Conservation (phyloP, 2,888 invertebrate genomes). For the Oasisia sp. region DNA sequence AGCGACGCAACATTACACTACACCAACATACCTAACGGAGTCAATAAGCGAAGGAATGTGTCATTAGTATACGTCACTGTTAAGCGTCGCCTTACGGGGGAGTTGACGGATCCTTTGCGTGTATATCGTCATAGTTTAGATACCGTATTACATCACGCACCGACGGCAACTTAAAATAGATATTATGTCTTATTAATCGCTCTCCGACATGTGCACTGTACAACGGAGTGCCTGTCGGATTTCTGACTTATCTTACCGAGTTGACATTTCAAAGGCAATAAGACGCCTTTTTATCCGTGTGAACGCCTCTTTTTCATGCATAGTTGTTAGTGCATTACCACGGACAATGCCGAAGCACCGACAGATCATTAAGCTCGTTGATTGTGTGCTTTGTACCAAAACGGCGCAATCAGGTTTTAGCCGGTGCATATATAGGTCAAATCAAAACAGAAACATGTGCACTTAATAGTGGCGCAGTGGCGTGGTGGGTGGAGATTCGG, state of each 20-base stretch:
- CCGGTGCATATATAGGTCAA: too few relatives aligned
- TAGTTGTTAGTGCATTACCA: too few relatives aligned
- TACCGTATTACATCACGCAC: background rate
- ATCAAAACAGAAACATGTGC: too few relatives aligned
- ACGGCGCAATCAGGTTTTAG: too few relatives aligned
- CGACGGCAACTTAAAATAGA: background rate
- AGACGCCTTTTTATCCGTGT: too few relatives aligned
- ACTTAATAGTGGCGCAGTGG: too few relatives aligned
- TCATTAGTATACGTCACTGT: background rate
- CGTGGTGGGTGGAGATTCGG: too few relatives aligned
- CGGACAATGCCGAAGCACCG: too few relatives aligned
- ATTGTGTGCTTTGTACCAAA: too few relatives aligned
- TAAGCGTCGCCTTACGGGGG: background rate
- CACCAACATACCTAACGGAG: background rate
- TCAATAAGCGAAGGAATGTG: background rate
- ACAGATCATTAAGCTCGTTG: too few relatives aligned
- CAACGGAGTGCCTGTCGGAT: background rate
- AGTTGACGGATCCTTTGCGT: background rate
- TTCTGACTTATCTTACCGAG: background rate
- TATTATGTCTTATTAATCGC: background rate
- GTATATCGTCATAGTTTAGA: background rate
- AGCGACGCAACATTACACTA: background rate
- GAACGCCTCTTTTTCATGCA: too few relatives aligned
- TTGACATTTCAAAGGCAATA: background rate
- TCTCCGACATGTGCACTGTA: background rate